phyloP scores from a whole-genome alignment of 2,797 vertebrate species.

The Choloepus didactylus region DNA sequence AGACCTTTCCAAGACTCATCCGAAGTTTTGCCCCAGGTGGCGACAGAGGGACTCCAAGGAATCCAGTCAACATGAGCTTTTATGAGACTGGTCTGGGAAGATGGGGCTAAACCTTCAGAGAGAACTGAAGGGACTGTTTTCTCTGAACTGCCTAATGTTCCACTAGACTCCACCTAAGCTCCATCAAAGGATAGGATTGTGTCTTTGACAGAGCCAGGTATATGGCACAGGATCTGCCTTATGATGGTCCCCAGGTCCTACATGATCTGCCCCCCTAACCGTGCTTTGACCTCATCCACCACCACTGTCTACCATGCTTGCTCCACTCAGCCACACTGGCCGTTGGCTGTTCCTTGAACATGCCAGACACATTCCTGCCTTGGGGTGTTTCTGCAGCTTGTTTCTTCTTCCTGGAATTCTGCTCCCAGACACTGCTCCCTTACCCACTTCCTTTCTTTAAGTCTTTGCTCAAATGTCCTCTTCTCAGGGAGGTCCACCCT shows the following conservation, averaged over 20 bases:
- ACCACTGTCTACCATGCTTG: not conserved
- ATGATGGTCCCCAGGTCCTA: rapidly evolving
- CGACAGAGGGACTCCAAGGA: not conserved
- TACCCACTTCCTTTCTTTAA: too few relatives aligned
- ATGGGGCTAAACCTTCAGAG: rapidly evolving
- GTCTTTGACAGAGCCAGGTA: not conserved
- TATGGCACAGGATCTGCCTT: rapidly evolving
- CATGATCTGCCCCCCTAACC: rapidly evolving
- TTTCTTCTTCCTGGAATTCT: not conserved
- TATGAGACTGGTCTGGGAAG: not conserved
- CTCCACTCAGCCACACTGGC: not conserved
- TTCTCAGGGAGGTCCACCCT: not conserved
- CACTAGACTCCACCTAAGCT: not conserved
- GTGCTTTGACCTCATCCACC: not conserved
- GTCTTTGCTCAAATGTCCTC: not conserved
- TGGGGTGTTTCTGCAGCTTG: rapidly evolving
- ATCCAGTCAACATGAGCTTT: not conserved
- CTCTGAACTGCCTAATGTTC: not conserved
- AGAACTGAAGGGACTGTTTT: not conserved
- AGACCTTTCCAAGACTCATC: not conserved
- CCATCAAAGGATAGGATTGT: too few relatives aligned
- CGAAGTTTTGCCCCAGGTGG: not conserved
- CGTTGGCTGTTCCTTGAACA: not conserved
- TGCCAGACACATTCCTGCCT: not conserved
- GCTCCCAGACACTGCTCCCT: too few relatives aligned